Base-by-base conservation (phyloP, 2,888 invertebrate species). In the Labia minor region DNA sequence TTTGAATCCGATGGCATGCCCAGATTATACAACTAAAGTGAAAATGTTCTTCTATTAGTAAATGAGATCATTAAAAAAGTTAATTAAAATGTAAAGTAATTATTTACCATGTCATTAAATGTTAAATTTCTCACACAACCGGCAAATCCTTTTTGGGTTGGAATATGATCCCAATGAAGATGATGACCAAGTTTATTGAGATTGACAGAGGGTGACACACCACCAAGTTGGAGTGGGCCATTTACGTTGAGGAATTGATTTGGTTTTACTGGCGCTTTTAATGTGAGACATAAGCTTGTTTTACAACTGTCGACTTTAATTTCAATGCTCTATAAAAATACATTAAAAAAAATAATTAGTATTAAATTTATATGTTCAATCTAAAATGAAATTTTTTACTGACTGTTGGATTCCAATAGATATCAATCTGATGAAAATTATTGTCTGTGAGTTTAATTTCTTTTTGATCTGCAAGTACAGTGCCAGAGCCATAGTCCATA, bases 41-140 rank as follows among this genome's bases (percentile, higher is more conserved):
- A 72, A 70, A 69, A 65, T 21, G 37, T 68, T 11, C 21, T 61
- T 10, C 1, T 10, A 20, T 21, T 26, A 49, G 11, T 21, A 14
- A 11, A 49, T 19, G 4, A 1, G 16, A n/a, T 11, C 16, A 64
- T n/a, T 1, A 66, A 66, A 11, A 33, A 1, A 16, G 11, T 16
- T 8, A n/a, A 8, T 26, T 21, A 64, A 67, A 66, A 16, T 62
- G 66, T 63, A 37, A 67, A 61, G 21, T 11, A 37, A 65, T 49
- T n/a, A 49, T 81, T 80, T 75, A 86, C 85, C 76, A 80, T 83
- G 71, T 86, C 86, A 74, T 92, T 93, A 75, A 92, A 90, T 0
- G 93, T 89, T 71, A 98, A 84, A 77, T 97, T 95, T 71, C 89
- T 86, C 71, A 98, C 86, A 76, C 97, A 98, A 2, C 98, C 98